Evolutionary conservation across 2,113 vertebrate genomes (phyloP), one percentile per base, ranked within the genome.

Genomic region (Marcusenius ussheri): DNA sequence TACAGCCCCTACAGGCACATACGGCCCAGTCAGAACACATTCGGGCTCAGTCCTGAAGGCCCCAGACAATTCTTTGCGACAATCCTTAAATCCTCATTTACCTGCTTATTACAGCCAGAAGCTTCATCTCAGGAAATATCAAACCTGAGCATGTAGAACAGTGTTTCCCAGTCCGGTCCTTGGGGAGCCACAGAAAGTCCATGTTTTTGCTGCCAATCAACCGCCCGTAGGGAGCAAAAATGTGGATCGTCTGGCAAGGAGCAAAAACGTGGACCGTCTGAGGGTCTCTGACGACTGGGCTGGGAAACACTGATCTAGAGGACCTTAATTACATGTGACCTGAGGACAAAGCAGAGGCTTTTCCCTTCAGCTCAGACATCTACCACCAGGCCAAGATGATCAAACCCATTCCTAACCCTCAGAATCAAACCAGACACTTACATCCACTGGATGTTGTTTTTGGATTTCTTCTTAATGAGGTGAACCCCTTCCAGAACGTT

Each of bases 371-470:
- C 84, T 35, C n/a, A 87, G 49, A 3, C 49, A 62, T 11, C 42
- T 27, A 89, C 2, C 27, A 56, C 56, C 21, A 62, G 17, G n/a
- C 50, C 83, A 49, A 19, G 31, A 50, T 1, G 5, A 45, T 15
- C 83, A 85, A 10, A 5, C 4, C 45, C 3, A 84, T 49, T 11
- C 27, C 21, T 31, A 80, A 58, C 24, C 31, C 50, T 19, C 51
- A 24, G 4, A 19, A 62, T 88, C 15, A 19, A 86, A 66, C 87
- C 88, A 49, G 66, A 90, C 90, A 98, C 98, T 97, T 94, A 99
- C 98, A 98, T 94, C 98, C 97, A 99, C 91, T 99, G 96, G 87
- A 99, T 95, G 90, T 96, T 95, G 95, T 98, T 99, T 95, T 99
- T 99, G 9, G 97, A 98, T 92, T 96, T 97, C 94, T 99, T 99